Evolutionary conservation across 2,888 invertebrate genomes (phyloP), one percentile per base, ranked within the genome.

Genomic region (Lithophane socia): DNA sequence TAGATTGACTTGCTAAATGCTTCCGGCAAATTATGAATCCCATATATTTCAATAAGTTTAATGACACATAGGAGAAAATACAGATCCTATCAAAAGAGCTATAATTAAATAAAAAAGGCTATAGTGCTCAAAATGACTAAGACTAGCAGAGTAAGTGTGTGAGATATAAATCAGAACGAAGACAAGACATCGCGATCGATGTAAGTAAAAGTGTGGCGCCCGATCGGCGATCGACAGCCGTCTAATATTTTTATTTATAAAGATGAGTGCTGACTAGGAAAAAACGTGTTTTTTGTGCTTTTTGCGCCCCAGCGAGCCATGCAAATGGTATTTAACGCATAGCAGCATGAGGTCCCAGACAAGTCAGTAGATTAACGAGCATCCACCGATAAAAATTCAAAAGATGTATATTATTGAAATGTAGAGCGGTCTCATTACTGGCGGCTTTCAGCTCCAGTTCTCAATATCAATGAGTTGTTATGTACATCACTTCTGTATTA

Each of bases 191-290:
- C 91, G 90, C 90, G 92, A 92, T 92, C 90, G 90, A 91, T 92
- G 92, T 90, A 89, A 94, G 94, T 94, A 95, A 95, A 95, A 96
- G 95, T 94, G 94, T 94, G 93, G 94, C 93, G 94, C 92, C 91
- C 88, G 92, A 94, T 94, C 91, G 93, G 92, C 89, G 92, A 94
- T 94, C 91, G 93, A 93, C 92, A 93, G 92, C 90, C 89, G 88
- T 91, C 91, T 88, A 91, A 87, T 89, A 87, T 90, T 91, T 92
- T 91, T 93, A 92, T 94, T 94, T 93, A 92, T 93, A 92, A 93
- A 92, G 90, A 92, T 91, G 92, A 92, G 91, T 92, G 92, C 91
- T 92, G 92, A 94, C 92, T 93, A 88, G 92, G 88, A 90, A 91
- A 91, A 75, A 80, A n/a, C 10, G 2, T 54, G 47, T 66, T 84